Evolutionary conservation across 2,113 vertebrate species (phyloP).

Genomic region (Prionailurus bengalensis): DNA sequence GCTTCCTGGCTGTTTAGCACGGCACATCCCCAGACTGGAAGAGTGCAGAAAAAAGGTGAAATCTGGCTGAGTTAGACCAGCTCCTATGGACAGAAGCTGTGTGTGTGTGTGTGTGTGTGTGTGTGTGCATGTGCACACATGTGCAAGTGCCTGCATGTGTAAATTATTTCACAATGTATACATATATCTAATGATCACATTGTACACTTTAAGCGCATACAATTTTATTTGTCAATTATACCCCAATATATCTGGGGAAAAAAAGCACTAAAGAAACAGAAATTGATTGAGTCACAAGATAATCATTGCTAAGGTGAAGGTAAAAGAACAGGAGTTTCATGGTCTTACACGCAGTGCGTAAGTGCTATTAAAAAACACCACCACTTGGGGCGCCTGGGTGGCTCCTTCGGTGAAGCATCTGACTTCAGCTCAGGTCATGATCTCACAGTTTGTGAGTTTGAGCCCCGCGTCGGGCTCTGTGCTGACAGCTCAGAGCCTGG

Average conservation of each 20-base stretch:
- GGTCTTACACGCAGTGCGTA: not conserved
- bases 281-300: not conserved
- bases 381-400: too few species aligned
- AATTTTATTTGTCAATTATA: not conserved
- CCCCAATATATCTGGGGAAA: not conserved
- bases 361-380: not conserved
- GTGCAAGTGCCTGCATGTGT: too few species aligned
- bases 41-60: not conserved
- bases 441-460: too few species aligned
- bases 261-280: not conserved
- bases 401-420: too few species aligned
- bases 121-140: too few species aligned
- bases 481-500: too few species aligned
- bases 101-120: not conserved
- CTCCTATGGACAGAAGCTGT: not conserved
- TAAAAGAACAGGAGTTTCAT: not conserved
- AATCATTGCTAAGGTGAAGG: not conserved
- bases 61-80: not conserved
- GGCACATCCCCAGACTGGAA: not conserved
- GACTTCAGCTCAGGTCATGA: too few species aligned
- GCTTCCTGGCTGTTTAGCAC: not conserved
- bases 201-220: not conserved
- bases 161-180: not conserved
- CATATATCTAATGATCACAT: not conserved
- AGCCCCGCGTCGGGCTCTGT: too few species aligned